These are phyloP conservation scores for Jordanella pulchra DNA, from an alignment of 2,797 vertebrate genomes.

Conservation along the genomic window DNA sequence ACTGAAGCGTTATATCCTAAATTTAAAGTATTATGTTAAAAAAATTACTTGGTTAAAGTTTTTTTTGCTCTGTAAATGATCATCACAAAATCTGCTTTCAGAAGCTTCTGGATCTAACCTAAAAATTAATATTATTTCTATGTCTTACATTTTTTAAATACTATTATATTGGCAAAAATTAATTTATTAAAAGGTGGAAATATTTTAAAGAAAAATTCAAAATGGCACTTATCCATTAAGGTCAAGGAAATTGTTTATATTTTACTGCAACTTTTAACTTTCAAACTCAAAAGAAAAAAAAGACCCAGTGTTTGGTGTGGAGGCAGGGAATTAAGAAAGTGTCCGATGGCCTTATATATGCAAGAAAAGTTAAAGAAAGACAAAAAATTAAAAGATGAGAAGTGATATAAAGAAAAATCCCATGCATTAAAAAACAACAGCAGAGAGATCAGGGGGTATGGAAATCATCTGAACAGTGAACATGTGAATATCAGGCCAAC, in stretches of 20 bases:
- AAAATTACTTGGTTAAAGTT: too few species aligned
- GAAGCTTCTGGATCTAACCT: background rate
- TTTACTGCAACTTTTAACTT: background rate
- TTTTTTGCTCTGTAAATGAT: too few species aligned
- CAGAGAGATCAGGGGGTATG: constrained; percentile 25
- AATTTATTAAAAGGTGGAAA: background rate
- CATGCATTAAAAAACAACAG: constrained; percentile 34
- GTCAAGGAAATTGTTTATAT: background rate
- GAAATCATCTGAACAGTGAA: constrained; percentile 64
- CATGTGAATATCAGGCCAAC: constrained; percentile 73
- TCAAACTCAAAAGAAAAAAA: constrained; percentile 1
- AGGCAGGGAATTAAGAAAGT: constrained; percentile 14
- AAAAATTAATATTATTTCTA: background rate
- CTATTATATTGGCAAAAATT: background rate
- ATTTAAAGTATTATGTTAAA: too few species aligned
- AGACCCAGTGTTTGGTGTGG: background rate
- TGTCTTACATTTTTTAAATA: background rate
- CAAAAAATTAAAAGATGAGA: constrained; percentile 21
- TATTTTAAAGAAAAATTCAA: background rate
- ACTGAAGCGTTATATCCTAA: too few species aligned
- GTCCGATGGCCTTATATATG: constrained; percentile 12
- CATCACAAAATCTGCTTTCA: background rate
- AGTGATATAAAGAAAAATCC: constrained; percentile 14
- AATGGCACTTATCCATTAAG: background rate
- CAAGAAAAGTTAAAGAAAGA: constrained; percentile 37